Percentiles rank a stretch among this genome's conserved stretches.
These are phyloP conservation scores for Cheilosia urbana DNA, from an alignment of 2,888 invertebrate species.

Conservation along the genomic window DNA sequence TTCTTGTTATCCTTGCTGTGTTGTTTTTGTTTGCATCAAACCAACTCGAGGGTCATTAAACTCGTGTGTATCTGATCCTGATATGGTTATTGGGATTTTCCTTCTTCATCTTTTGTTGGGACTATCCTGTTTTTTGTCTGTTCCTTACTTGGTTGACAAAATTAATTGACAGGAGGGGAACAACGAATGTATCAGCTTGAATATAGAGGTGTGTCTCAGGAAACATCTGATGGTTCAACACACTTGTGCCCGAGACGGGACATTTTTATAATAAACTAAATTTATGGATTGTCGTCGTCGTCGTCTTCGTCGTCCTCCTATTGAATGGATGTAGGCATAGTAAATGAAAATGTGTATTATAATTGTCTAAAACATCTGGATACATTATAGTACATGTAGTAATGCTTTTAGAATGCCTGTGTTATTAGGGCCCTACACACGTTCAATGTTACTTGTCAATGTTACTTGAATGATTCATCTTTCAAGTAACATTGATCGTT, in stretches of 20 bases:
- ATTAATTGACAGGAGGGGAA: slow-evolving; percentile 32
- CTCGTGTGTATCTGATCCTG: slow-evolving; percentile 34
- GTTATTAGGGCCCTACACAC: no score
- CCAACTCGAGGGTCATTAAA: slow-evolving; percentile 58
- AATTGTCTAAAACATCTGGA: slow-evolving; percentile 51
- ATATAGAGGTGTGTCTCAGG: slow-evolving; percentile 11
- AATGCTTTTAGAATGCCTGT: slow-evolving; percentile 5
- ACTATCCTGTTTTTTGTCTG: slow-evolving; percentile 8
- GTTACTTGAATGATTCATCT: no score
- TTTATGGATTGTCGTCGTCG: slow-evolving; percentile 10
- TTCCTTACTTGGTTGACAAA: slow-evolving; percentile 38
- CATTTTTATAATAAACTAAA: slow-evolving; percentile 23
- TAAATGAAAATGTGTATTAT: neutral
- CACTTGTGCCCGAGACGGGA: slow-evolving; percentile 6
- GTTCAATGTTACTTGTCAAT: no score
- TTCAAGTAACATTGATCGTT: no score
- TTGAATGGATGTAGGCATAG: neutral
- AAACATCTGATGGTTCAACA: slow-evolving; percentile 36
- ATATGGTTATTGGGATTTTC: slow-evolving; percentile 6
- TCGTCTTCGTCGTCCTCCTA: slow-evolving; percentile 9
- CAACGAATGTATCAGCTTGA: slow-evolving; percentile 7
- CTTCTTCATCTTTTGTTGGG: slow-evolving; percentile 20
- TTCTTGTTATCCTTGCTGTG: slow-evolving; percentile 14
- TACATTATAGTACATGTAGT: neutral
- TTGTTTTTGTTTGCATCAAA: slow-evolving; percentile 35